Evolutionary conservation across 2,113 vertebrate genomes (phyloP).

Genomic region (Polypterus bichir): DNA sequence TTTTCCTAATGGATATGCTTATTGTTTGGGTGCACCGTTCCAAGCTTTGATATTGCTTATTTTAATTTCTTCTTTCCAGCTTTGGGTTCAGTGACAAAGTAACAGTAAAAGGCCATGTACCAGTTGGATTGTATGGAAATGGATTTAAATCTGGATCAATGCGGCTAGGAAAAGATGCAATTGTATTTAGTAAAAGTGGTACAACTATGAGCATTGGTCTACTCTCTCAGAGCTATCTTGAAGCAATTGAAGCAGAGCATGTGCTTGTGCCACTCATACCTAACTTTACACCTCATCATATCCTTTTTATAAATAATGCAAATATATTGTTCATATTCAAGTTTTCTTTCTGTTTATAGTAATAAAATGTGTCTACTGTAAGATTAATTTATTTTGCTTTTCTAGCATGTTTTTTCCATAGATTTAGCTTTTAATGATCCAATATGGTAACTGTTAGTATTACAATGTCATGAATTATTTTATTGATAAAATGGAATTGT

Average conservation of each 20-base stretch:
- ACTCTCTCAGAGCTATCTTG: slow-evolving; percentile 81
- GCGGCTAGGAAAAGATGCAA: slow-evolving; percentile 82
- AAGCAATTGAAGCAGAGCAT: slow-evolving; percentile 57
- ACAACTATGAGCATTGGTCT: slow-evolving; percentile 70
- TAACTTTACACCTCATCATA: slow-evolving; percentile 52
- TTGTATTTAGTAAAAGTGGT: slow-evolving; percentile 80
- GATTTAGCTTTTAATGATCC: too few species aligned
- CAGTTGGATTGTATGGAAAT: slow-evolving; percentile 87
- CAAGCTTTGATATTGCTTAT: too few species aligned
- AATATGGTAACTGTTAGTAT: too few species aligned
- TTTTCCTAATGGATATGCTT: not conserved
- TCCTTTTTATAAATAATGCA: slow-evolving; percentile 49
- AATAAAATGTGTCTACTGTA: too few species aligned
- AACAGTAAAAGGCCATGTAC: slow-evolving; percentile 55
- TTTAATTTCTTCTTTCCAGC: slow-evolving; percentile 35
- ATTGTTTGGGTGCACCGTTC: not conserved
- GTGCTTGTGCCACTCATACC: slow-evolving; percentile 76
- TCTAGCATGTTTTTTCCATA: too few species aligned
- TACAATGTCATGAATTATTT: too few species aligned
- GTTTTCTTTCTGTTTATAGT: too few species aligned
- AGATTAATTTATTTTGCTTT: too few species aligned
- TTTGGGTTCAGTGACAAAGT: slow-evolving; percentile 93
- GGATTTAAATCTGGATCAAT: slow-evolving; percentile 97
- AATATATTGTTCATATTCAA: too few species aligned
- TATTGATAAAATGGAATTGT: too few species aligned